Conservation (phyloP, 2,888 invertebrate genomes). For the Caenorhabditis becei region DNA sequence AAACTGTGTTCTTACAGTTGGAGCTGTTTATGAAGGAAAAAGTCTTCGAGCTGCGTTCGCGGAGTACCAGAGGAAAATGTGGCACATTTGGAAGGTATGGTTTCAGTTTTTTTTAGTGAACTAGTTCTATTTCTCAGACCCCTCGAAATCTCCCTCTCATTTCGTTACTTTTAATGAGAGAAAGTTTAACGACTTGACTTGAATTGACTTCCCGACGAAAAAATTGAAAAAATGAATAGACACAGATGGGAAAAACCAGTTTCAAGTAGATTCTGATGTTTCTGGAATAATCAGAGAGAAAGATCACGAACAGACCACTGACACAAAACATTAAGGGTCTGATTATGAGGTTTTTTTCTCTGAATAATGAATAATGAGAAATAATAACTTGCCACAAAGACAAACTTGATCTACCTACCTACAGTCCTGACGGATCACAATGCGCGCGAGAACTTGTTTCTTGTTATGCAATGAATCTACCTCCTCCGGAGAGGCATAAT, state of each 20-base stretch:
- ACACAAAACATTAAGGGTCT: conserved; percentile 11
- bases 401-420: conserved; percentile 58
- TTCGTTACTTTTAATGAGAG: conserved; percentile 1
- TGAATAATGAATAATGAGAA: no score
- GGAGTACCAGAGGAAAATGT: conserved; percentile 63
- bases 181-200: not conserved
- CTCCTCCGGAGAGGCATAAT: conserved; percentile 39
- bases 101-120: not conserved
- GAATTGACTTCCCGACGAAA: conserved; percentile 1
- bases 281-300: conserved; percentile 12
- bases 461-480: conserved; percentile 52
- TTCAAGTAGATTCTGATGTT: not conserved
- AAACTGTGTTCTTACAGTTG: conserved; percentile 46
- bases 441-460: conserved; percentile 46
- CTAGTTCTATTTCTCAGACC: not conserved
- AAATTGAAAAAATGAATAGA: conserved; percentile 3
- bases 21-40: conserved; percentile 63
- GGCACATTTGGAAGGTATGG: conserved; percentile 67
- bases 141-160: not conserved
- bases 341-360: conserved; percentile 26
- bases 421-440: conserved; percentile 37
- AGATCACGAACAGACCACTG: conserved; percentile 38
- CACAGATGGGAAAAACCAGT: not conserved
- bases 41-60: conserved; percentile 46
- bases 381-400: not conserved